Evolutionary conservation across 2,797 vertebrate genomes (phyloP).

Genomic region (Sebastolobus altivelis): DNA sequence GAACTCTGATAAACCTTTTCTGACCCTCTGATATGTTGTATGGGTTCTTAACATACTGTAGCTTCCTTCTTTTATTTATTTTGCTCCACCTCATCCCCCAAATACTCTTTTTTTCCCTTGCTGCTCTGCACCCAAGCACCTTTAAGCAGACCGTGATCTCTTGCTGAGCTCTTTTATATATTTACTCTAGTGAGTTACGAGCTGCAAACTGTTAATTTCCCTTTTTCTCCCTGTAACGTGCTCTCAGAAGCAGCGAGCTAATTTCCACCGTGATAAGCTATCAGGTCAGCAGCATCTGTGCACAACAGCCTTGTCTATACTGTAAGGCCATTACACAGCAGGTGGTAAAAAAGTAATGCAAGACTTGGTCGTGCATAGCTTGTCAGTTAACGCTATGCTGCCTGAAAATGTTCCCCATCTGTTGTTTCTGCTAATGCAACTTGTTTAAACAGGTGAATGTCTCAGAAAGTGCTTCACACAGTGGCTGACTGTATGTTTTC

Average conservation of each 20-base stretch:
- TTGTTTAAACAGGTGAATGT: conserved; percentile 14
- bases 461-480: not conserved
- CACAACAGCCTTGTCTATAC: conserved; percentile 8
- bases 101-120: not conserved
- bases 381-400: conserved; percentile 14
- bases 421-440: conserved; percentile 60
- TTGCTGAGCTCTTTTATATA: conserved; percentile 5
- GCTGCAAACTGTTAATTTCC: conserved; percentile 11
- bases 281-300: conserved; percentile 20
- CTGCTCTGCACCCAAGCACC: conserved; percentile 1
- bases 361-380: conserved; percentile 2
- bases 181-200: conserved; percentile 4
- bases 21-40: not conserved
- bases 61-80: conserved; percentile 1
- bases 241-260: conserved; percentile 15
- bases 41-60: not conserved
- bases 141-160: conserved; percentile 4
- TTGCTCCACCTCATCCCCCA: conserved; percentile 1
- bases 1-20: not conserved
- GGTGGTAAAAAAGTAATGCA: not conserved
- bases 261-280: conserved; percentile 38
- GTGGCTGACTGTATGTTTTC: not conserved
- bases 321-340: conserved; percentile 18
- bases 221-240: conserved; percentile 7
- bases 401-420: conserved; percentile 69